A percentile compares a stretch with the other conserved stretches of the same genome.
These are phyloP conservation scores for Anabas testudineus DNA, from an alignment of 2,797 vertebrate genomes.

Conservation along the genomic window DNA sequence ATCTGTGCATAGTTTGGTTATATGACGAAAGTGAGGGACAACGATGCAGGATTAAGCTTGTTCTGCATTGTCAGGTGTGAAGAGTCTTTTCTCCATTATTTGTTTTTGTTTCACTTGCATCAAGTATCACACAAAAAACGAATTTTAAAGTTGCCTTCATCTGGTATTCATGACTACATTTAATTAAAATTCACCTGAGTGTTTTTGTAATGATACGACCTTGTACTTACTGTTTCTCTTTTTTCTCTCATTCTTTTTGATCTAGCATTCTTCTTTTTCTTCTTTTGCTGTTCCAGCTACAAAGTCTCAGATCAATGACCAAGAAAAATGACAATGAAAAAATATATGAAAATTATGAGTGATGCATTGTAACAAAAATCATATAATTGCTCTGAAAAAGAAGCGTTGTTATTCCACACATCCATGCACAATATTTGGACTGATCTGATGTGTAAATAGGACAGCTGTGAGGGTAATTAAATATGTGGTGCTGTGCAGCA, in stretches of 20 bases:
- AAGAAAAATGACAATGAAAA: background rate
- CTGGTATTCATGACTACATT: conserved; percentile 55
- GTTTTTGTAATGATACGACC: conserved; percentile 9
- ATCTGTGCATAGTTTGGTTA: background rate
- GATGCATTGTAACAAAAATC: conserved; percentile 1
- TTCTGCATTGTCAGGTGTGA: conserved; percentile 7
- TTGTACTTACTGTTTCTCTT: conserved; percentile 13
- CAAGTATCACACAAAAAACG: conserved; percentile 13
- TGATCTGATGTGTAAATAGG: conserved; percentile 46
- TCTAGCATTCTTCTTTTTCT: conserved; percentile 5
- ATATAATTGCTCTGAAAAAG: background rate
- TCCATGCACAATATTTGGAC: conserved; percentile 9
- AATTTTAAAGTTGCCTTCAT: conserved; percentile 25
- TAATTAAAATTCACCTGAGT: conserved; percentile 58
- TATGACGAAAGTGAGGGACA: background rate
- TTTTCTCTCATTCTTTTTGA: conserved; percentile 5
- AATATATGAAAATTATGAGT: background rate
- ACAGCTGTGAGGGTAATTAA: conserved; percentile 73
- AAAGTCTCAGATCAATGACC: background rate
- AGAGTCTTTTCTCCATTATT: conserved; percentile 3
- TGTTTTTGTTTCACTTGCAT: conserved; percentile 37
- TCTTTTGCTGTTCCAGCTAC: background rate
- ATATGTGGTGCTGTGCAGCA: conserved; percentile 52
- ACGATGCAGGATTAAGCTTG: background rate
- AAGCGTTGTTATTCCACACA: conserved; percentile 11